phyloP scores from a whole-genome alignment of 2,888 invertebrate genomes.

The Drosophila algonquin region DNA sequence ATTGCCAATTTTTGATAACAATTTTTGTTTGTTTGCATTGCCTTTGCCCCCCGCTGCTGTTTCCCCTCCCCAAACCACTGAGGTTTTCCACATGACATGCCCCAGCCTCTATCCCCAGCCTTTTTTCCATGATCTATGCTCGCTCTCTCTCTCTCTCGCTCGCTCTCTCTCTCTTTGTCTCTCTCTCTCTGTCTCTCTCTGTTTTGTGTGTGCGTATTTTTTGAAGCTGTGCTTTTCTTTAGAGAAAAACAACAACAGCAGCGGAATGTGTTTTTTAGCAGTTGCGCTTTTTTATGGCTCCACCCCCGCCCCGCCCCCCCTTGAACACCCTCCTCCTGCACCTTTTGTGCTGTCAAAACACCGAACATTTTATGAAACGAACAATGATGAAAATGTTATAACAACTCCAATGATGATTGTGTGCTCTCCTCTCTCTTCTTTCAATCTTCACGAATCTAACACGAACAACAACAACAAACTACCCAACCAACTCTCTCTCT shows the following conservation, averaged over 20 bases:
- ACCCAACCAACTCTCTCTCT: conserved; percentile 9
- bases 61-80: conserved; percentile 5
- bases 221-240: conserved; percentile 47
- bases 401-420: conserved; percentile 69
- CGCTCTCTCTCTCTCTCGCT: not conserved
- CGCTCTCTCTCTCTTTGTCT: not conserved
- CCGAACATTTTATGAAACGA: conserved; percentile 28
- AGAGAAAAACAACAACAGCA: conserved; percentile 31
- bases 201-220: conserved; percentile 44
- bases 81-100: too few relatives aligned
- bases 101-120: not conserved
- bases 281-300: conserved; percentile 26
- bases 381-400: conserved; percentile 58
- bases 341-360: conserved; percentile 57
- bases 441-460: conserved; percentile 20
- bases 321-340: conserved; percentile 14
- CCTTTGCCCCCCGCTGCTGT: conserved; percentile 44
- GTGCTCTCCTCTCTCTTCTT: conserved; percentile 61
- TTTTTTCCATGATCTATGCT: conserved; percentile 15
- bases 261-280: conserved; percentile 10
- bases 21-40: conserved; percentile 54
- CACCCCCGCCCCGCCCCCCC: not conserved
- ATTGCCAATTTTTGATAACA: conserved; percentile 47
- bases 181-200: too few relatives aligned
- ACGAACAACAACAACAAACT: conserved; percentile 28